These are phyloP conservation scores for Hoplostethus mediterraneus DNA, from an alignment of 2,797 vertebrate genomes.

Conservation along the genomic window DNA sequence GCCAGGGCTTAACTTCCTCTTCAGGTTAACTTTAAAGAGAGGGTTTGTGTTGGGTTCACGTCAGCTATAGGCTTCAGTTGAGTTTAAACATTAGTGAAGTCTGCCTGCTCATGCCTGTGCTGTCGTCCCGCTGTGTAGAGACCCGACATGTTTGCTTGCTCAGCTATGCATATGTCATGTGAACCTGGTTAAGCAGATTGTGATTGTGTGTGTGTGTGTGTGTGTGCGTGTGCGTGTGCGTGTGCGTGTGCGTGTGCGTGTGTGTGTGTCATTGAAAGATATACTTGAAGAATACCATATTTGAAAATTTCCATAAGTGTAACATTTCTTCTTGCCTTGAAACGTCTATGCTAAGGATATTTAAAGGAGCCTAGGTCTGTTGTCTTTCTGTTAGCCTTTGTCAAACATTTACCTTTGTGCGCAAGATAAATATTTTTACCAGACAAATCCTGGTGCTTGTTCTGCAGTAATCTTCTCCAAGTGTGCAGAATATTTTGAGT, in stretches of 20 bases:
- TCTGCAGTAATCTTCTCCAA: not conserved
- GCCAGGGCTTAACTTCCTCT: not conserved
- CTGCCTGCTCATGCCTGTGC: conserved; percentile 1
- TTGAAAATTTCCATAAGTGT: not conserved
- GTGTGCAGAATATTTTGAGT: not conserved
- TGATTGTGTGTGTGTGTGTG: conserved; percentile 6
- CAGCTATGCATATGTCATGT: conserved; percentile 40
- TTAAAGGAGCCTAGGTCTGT: not conserved
- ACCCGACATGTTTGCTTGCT: conserved; percentile 28
- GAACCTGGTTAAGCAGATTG: conserved; percentile 23
- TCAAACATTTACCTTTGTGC: not conserved
- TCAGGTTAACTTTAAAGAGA: not conserved
- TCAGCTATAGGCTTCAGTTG: not conserved
- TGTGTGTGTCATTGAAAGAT: not conserved
- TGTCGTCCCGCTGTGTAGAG: conserved; percentile 24
- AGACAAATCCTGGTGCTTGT: not conserved
- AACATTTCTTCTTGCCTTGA: not conserved
- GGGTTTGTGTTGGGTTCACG: not conserved
- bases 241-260: conserved; percentile 4
- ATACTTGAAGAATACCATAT: conserved; percentile 5
- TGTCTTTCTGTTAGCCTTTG: not conserved
- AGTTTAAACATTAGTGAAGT: not conserved
- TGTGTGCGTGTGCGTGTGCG: not conserved
- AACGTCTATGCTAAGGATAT: not conserved
- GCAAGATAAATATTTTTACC: too few species aligned